A percentile compares a stretch with the other conserved stretches of the same genome.
phyloP scores from a whole-genome alignment of 2,113 vertebrate species.

The Cyphomyrus plagiostoma region DNA sequence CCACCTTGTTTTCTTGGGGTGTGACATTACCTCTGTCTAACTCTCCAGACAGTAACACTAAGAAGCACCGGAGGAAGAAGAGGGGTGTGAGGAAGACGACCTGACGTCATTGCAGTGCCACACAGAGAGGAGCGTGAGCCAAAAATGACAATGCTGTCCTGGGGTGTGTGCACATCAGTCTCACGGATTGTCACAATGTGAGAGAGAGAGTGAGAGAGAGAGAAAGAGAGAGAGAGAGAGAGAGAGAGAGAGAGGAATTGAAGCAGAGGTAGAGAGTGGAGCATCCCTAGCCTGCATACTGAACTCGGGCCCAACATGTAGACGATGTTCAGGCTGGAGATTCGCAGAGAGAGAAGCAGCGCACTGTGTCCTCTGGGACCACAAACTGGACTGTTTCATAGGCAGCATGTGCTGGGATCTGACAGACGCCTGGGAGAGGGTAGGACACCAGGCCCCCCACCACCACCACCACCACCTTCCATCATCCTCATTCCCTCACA shows the following conservation, averaged over 20 bases:
- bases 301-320: not conserved
- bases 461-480: not conserved
- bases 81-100: slow-evolving; percentile 11
- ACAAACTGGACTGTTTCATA: not conserved
- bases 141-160: not conserved
- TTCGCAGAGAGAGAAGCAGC: not conserved
- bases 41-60: not conserved
- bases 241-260: not conserved
- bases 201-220: not conserved
- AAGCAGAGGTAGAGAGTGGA: not conserved
- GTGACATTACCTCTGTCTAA: not conserved
- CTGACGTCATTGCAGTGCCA: not conserved
- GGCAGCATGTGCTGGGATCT: not conserved
- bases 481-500: not conserved
- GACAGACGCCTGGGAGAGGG: not conserved
- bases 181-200: not conserved
- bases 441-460: not conserved
- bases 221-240: not conserved
- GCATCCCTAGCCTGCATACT: not conserved
- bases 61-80: slow-evolving; percentile 11
- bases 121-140: not conserved
- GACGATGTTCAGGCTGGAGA: not conserved
- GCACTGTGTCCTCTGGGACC: not conserved
- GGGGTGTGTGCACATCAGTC: not conserved
- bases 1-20: not conserved